Evolutionary conservation across 2,888 invertebrate species (phyloP).

Genomic region (Agrotis puta): DNA sequence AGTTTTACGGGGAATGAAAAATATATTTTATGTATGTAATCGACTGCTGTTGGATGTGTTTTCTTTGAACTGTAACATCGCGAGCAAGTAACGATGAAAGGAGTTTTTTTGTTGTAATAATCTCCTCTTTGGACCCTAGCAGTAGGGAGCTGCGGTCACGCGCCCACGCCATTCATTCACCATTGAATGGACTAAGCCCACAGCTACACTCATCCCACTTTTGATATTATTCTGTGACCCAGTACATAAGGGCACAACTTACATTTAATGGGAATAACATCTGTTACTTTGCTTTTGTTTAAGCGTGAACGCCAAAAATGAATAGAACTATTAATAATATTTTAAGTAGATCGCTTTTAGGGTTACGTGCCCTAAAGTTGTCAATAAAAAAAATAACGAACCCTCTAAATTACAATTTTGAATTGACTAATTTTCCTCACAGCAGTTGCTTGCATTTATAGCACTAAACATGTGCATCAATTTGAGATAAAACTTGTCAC

Average conservation of each 20-base stretch:
- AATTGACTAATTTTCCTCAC: background rate
- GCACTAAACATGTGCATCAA: background rate
- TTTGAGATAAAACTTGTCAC: background rate
- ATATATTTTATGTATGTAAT: conserved; percentile 41
- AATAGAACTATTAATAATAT: conserved; percentile 19
- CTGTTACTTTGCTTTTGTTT: conserved; percentile 67
- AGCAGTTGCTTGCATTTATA: too few species aligned
- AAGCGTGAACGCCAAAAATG: conserved; percentile 34
- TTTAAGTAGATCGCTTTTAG: conserved; percentile 8
- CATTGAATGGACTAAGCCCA: conserved; percentile 77
- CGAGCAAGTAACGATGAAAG: conserved; percentile 73
- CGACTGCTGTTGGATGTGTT: conserved; percentile 31
- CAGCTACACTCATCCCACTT: conserved; percentile 74
- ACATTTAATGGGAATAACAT: conserved; percentile 70
- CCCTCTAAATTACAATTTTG: background rate
- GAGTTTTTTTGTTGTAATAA: conserved; percentile 74
- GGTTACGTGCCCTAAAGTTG: background rate
- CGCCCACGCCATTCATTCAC: conserved; percentile 71
- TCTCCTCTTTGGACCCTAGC: conserved; percentile 71
- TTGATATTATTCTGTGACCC: conserved; percentile 73
- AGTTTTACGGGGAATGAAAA: conserved; percentile 42
- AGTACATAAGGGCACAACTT: conserved; percentile 56
- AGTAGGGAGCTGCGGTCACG: conserved; percentile 74
- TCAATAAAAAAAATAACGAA: background rate
- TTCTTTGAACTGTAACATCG: conserved; percentile 59